Conservation (phyloP, 2,888 invertebrate species). For the Salpingus planirostris region DNA sequence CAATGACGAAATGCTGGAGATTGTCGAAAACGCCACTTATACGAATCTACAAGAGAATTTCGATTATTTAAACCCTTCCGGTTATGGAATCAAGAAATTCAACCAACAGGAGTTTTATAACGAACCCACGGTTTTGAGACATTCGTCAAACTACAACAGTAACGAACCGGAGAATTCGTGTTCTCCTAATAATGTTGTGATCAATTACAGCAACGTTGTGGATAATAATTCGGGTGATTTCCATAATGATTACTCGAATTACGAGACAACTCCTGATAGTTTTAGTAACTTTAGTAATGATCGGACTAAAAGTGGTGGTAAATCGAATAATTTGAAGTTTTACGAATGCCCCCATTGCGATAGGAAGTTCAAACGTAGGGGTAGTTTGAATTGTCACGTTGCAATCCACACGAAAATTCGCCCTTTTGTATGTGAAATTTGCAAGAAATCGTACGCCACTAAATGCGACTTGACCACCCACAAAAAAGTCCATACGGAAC, state of each 20-base stretch:
- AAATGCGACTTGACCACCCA: conserved; percentile 37
- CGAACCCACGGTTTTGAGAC: conserved; percentile 9
- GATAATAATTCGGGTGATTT: no score
- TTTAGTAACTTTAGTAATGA: neutral
- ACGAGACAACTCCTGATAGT: conserved; percentile 1
- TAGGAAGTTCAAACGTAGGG: conserved; percentile 32
- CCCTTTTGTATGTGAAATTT: conserved; percentile 35
- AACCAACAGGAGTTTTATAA: conserved; percentile 6
- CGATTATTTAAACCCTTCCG: conserved; percentile 9
- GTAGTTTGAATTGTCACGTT: conserved; percentile 35
- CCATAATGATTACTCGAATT: conserved; percentile 11
- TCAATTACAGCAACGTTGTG: conserved; percentile 10
- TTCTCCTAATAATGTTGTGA: conserved; percentile 5
- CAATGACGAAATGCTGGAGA: conserved; percentile 13
- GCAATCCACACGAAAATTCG: conserved; percentile 33
- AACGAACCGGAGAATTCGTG: conserved; percentile 11
- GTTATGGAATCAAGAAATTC: conserved; percentile 10
- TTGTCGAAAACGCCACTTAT: conserved; percentile 13
- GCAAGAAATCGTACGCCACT: conserved; percentile 34
- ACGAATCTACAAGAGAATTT: conserved; percentile 11
- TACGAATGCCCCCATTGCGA: conserved; percentile 34
- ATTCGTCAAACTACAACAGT: conserved; percentile 11
- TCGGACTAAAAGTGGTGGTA: no score
- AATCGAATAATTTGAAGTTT: conserved; percentile 18
- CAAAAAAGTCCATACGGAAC: conserved; percentile 33